Conservation (phyloP, 2,113 vertebrate species). For the Calyptomena viridis region DNA sequence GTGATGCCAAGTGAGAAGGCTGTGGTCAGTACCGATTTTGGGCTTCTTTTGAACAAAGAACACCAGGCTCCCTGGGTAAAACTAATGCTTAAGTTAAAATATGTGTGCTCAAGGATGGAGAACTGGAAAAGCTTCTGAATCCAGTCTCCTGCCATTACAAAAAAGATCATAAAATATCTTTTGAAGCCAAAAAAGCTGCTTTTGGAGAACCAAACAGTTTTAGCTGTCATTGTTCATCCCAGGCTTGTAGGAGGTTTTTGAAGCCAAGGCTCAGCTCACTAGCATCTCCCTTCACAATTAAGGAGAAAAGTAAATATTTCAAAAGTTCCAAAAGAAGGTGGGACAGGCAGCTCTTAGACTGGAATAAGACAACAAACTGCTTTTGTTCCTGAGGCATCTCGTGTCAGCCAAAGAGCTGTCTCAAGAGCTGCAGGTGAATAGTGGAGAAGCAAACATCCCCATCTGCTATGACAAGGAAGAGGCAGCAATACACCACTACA, state of each 20-base stretch:
- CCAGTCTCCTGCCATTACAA: not conserved
- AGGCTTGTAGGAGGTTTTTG: not conserved
- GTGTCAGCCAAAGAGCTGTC: not conserved
- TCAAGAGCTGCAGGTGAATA: not conserved
- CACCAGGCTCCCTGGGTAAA: not conserved
- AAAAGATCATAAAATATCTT: not conserved
- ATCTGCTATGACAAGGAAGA: not conserved
- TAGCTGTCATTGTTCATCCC: not conserved
- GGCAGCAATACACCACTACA: not conserved
- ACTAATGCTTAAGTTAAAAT: not conserved
- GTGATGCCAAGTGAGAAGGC: not conserved
- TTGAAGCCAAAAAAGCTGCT: not conserved
- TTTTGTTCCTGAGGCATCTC: not conserved
- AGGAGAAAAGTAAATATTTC: not conserved
- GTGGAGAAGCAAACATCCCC: not conserved
- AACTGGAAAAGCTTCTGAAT: not conserved
- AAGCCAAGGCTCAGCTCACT: not conserved
- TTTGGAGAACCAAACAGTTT: not conserved
- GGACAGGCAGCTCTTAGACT: not conserved
- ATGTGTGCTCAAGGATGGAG: not conserved
- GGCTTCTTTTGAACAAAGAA: not conserved
- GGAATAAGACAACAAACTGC: not conserved
- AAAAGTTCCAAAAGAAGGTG: not conserved
- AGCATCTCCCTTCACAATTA: not conserved
- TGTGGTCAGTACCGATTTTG: accelerated